Evolutionary conservation across 2,888 invertebrate genomes (phyloP), one percentile per base, ranked within the genome.

Genomic region (Cheilosia vernalis): DNA sequence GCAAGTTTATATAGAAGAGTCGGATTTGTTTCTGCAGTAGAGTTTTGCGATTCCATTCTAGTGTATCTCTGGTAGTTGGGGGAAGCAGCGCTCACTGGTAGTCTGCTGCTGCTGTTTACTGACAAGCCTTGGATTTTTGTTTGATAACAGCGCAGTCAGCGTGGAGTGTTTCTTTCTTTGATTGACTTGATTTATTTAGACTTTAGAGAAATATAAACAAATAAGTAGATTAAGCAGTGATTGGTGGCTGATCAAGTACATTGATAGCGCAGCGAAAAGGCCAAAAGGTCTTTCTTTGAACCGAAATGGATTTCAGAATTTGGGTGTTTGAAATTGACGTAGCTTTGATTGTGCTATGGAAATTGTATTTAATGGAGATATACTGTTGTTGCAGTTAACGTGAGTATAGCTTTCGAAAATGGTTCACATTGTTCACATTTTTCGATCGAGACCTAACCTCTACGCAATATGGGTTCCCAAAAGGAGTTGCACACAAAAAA

Each of bases 1-100:
- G 49, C 69, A 60, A 66, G 44, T 63, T 84, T 84, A 55, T 84
- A 84, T 74, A 84, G 80, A 69, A 84, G 80, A 69, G 19, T 44
- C 15, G 27, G 27, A 53, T 47, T 40, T 53, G 13, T 70, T 37
- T 49, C 49, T 70, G 49, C 37, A 63, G 58, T 55, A 19, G 44
- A 24, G 44, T 19, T 42, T 33, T 42, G 19, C 44, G 24, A 30
- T 53, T 49, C 13, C 61, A 42, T 51, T 24, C n/a, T 4, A 55
- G 27, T n/a, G 30, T 15, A 17, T 27, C 17, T 13, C 19, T 9
- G 17, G 33, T 49, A 15, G 49, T 17, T 17, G 21, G 47, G 47
- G 6, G 37, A n/a, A 40, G 30, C 56, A 30, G 17, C 30, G 21
- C 13, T 42, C 21, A 42, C 17, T 15, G 17, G 40, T 27, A 21